Evolutionary conservation across 2,888 invertebrate species (phyloP), one percentile per base, ranked within the genome.

Genomic region (Sylvicola cinctus): DNA sequence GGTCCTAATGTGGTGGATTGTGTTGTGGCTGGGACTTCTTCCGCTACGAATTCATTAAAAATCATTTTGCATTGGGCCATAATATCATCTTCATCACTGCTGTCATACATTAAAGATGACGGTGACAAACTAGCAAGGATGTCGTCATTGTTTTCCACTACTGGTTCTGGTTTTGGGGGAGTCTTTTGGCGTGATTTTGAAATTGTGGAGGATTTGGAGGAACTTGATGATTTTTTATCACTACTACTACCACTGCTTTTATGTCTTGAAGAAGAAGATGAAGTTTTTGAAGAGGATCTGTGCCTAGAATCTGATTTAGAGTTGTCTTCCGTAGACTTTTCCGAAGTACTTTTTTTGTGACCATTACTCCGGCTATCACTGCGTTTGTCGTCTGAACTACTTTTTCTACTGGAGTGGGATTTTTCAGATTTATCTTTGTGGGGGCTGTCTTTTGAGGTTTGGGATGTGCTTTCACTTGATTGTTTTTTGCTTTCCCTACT

Each of bases 61-160:
- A 88, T 85, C 59, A 68, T 74, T 48, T 78, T 71, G 54, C 88
- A 88, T 55, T 88, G 83, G 45, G 77, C 70, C 47, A 76, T 73
- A 38, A 83, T 72, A 42, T 75, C 70, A 41, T 70, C 73, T 43
- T 74, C 71, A 48, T 74, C 70, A 16, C 41, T 38, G 13, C 33
- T 36, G 12, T 48, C 46, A 8, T 47, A 45, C 36, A 46, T 46
- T 11, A 47, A 29, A 16, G 45, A 44, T 8, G 38, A 29, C 3
- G 41, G 36, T 37, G 42, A 23, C n/a, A n/a, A n/a, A n/a, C n/a
- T n/a, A n/a, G n/a, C n/a, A n/a, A n/a, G n/a, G n/a, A n/a, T n/a
- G n/a, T n/a, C n/a, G n/a, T n/a, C n/a, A n/a, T n/a, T n/a, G n/a
- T n/a, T n/a, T n/a, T n/a, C n/a, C n/a, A n/a, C n/a, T 43, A 42